A percentile compares a stretch with the other conserved stretches of the same genome.
Conservation (phyloP, 2,797 vertebrate species). For the Melanotaenia nigrans region DNA sequence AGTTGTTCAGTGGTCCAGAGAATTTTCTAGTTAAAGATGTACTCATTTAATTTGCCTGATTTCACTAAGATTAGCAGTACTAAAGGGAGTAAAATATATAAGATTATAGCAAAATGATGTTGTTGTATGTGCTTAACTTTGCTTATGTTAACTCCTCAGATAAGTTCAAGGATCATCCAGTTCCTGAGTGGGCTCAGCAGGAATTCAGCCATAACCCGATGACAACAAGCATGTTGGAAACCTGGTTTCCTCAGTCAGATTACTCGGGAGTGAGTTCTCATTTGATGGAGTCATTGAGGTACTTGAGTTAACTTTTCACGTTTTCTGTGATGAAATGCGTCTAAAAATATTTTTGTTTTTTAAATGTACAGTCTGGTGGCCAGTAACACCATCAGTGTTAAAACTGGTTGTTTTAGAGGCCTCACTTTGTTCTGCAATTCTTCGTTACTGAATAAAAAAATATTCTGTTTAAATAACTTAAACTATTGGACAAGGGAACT, state of each 20-base stretch:
- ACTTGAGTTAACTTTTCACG: slow-evolving; percentile 20
- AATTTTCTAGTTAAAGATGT: no score
- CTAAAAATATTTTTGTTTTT: no score
- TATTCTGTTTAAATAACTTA: no score
- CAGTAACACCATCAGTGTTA: no score
- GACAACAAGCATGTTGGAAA: slow-evolving; percentile 80
- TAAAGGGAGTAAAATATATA: not conserved
- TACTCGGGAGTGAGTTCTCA: slow-evolving; percentile 88
- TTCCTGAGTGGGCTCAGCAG: slow-evolving; percentile 89
- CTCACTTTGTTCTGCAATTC: no score
- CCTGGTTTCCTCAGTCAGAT: slow-evolving; percentile 90
- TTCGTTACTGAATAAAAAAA: not conserved
- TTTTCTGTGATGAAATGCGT: not conserved
- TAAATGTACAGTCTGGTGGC: no score
- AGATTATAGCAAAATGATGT: not conserved
- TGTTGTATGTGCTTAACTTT: not conserved
- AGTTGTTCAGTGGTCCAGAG: no score
- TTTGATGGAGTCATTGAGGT: slow-evolving; percentile 96
- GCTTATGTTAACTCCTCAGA: slow-evolving; percentile 37
- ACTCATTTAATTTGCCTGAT: no score
- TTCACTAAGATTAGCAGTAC: not conserved
- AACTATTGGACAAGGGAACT: not conserved
- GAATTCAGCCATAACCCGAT: slow-evolving; percentile 79
- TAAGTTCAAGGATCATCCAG: slow-evolving; percentile 29
- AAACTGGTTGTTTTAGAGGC: no score